These are phyloP conservation scores for Cartodere bifasciata DNA, from an alignment of 2,888 invertebrate genomes.

Conservation along the genomic window DNA sequence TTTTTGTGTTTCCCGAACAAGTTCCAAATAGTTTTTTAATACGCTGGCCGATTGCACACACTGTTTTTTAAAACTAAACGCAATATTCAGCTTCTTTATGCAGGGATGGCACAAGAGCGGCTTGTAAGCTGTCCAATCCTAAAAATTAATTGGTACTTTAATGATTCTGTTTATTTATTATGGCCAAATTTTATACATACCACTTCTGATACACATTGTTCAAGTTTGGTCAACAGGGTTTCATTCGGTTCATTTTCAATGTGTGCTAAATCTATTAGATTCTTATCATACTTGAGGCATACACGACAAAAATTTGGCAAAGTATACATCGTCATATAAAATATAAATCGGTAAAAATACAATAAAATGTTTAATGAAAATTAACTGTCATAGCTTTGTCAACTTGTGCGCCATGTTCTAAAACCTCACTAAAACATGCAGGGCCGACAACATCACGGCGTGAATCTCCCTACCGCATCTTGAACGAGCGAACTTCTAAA, in stretches of 20 bases:
- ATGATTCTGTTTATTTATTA: slow-evolving; percentile 1
- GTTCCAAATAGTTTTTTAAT: slow-evolving; percentile 26
- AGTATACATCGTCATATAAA: slow-evolving; percentile 27
- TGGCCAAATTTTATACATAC: slow-evolving; percentile 22
- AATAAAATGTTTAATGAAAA: slow-evolving; percentile 9
- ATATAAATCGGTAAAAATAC: slow-evolving; percentile 14
- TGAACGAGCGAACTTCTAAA: no score
- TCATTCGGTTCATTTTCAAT: slow-evolving; percentile 29
- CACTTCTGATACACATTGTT: slow-evolving; percentile 32
- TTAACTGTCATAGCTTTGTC: slow-evolving; percentile 27
- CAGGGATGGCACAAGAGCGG: slow-evolving; percentile 30
- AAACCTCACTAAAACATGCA: slow-evolving; percentile 20
- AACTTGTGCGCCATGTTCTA: slow-evolving; percentile 28
- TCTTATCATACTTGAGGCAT: slow-evolving; percentile 30
- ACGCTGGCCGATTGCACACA: slow-evolving; percentile 28
- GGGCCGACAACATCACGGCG: slow-evolving; percentile 16
- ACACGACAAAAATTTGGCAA: slow-evolving; percentile 32
- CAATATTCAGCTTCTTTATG: slow-evolving; percentile 28
- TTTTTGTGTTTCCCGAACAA: slow-evolving; percentile 19
- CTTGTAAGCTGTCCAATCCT: slow-evolving; percentile 30
- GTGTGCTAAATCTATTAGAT: slow-evolving; percentile 29
- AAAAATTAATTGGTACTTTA: slow-evolving; percentile 14
- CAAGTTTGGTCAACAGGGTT: slow-evolving; percentile 29
- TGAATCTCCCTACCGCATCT: no score
- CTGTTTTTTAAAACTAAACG: slow-evolving; percentile 31